These are phyloP conservation scores for Cyphomyrmex costatus DNA, from an alignment of 1,140 invertebrate genomes.

Conservation along the genomic window DNA sequence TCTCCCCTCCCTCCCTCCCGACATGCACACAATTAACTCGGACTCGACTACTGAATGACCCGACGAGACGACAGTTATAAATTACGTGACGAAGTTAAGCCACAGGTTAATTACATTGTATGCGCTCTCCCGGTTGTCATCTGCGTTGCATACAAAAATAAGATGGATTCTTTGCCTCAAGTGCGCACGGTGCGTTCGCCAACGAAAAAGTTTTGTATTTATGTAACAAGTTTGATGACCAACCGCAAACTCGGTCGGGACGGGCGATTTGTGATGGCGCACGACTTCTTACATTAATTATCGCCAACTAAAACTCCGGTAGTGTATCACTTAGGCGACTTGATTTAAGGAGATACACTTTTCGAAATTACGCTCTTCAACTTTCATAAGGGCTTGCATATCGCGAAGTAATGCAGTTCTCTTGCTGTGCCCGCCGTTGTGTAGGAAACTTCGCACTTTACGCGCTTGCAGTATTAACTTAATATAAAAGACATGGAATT, in stretches of 20 bases:
- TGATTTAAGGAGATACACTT: constrained; percentile 55
- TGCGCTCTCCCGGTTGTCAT: constrained; percentile 19
- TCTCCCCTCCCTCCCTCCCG: background rate
- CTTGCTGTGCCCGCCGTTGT: background rate
- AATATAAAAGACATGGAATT: constrained; percentile 21
- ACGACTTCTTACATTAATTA: constrained; percentile 51
- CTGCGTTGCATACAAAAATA: background rate
- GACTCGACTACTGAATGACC: constrained; percentile 48
- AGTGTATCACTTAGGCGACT: constrained; percentile 48
- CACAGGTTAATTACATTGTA: constrained; percentile 48
- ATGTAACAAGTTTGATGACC: constrained; percentile 48
- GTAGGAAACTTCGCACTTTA: constrained; percentile 44
- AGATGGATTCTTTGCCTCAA: constrained; percentile 16
- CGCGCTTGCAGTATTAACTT: constrained; percentile 31
- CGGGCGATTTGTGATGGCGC: constrained; percentile 51
- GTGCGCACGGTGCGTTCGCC: background rate
- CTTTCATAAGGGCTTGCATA: constrained; percentile 45
- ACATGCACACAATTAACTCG: constrained; percentile 67
- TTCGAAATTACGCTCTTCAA: constrained; percentile 34
- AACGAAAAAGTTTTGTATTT: constrained; percentile 62
- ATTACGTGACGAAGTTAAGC: constrained; percentile 47
- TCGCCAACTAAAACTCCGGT: background rate
- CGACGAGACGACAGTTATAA: constrained; percentile 46
- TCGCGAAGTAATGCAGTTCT: constrained; percentile 31
- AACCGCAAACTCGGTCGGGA: constrained; percentile 52